A percentile compares a stretch with the other conserved stretches of the same genome.
Evolutionary conservation across 2,888 invertebrate genomes (phyloP).

Genomic region (Latheticus oryzae): DNA sequence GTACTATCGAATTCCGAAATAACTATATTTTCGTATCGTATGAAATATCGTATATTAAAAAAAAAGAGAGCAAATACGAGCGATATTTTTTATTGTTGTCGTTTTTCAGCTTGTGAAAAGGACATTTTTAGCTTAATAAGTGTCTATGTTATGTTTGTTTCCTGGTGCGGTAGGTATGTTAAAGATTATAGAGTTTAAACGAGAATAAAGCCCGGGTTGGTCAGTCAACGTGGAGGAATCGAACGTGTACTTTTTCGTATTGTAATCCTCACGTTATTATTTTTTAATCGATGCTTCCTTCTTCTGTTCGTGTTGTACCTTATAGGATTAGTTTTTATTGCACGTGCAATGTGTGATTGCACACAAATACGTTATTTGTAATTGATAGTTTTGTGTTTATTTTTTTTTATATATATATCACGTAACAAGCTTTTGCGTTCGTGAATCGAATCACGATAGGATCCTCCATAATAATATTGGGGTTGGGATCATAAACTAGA

Average conservation of each 20-base stretch:
- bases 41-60: conserved; percentile 45
- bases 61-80: conserved; percentile 47
- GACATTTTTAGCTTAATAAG: conserved; percentile 43
- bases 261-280: neutral
- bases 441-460: conserved; percentile 13
- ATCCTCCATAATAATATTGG: conserved; percentile 18
- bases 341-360: conserved; percentile 40
- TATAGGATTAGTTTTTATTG: conserved; percentile 42
- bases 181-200: conserved; percentile 54
- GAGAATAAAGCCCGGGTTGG: conserved; percentile 27
- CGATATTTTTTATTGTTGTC: conserved; percentile 58
- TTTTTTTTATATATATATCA: no score
- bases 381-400: conserved; percentile 7
- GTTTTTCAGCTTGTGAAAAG: conserved; percentile 53
- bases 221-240: conserved; percentile 34
- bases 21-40: conserved; percentile 64
- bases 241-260: conserved; percentile 33
- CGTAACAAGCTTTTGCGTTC: conserved; percentile 6
- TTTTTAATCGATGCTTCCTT: conserved; percentile 40
- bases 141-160: conserved; percentile 55
- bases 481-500: conserved; percentile 26
- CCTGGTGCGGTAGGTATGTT: conserved; percentile 52
- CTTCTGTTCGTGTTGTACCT: conserved; percentile 40
- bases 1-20: conserved; percentile 62
- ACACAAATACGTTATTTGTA: neutral